These are phyloP conservation scores for Mesorhabditis spiculigera DNA, from an alignment of 2,888 invertebrate species.

Conservation along the genomic window DNA sequence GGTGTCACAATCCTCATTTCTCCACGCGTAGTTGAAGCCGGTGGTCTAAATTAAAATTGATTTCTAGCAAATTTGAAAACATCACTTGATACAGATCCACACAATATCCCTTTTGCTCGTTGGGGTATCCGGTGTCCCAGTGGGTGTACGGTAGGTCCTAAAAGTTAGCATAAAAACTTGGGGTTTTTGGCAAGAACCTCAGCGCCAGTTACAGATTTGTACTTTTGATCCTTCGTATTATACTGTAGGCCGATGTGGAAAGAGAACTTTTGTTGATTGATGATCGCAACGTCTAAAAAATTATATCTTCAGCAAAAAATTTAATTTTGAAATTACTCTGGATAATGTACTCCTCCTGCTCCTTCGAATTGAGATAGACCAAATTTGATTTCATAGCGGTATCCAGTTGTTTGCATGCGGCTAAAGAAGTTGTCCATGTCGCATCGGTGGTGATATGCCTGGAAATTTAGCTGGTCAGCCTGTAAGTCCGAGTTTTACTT, in stretches of 20 bases:
- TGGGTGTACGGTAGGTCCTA: not conserved
- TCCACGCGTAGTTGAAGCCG: constrained; percentile 4
- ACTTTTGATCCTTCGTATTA: not conserved
- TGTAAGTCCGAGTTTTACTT: not conserved
- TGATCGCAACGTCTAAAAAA: not conserved
- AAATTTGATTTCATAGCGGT: not conserved
- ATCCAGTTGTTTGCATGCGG: not conserved
- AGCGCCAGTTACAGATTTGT: not conserved
- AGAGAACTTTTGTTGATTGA: not conserved
- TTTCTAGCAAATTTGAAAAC: not conserved
- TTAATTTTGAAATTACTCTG: not conserved
- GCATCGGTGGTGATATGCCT: not conserved
- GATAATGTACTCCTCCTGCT: not conserved
- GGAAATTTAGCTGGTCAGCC: not conserved
- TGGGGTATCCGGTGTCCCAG: constrained; percentile 1
- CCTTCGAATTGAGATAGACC: constrained; percentile 6
- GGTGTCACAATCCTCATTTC: not conserved
- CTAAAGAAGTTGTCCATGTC: not conserved
- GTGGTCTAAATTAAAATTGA: not conserved
- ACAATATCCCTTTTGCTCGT: not conserved
- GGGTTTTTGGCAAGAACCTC: not conserved
- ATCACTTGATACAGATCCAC: not conserved
- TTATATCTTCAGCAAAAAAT: not conserved
- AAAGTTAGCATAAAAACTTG: not conserved
- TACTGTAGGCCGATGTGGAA: not conserved